These are phyloP conservation scores for Pterocles burchelli DNA, from an alignment of 2,113 vertebrate genomes.

Conservation along the genomic window DNA sequence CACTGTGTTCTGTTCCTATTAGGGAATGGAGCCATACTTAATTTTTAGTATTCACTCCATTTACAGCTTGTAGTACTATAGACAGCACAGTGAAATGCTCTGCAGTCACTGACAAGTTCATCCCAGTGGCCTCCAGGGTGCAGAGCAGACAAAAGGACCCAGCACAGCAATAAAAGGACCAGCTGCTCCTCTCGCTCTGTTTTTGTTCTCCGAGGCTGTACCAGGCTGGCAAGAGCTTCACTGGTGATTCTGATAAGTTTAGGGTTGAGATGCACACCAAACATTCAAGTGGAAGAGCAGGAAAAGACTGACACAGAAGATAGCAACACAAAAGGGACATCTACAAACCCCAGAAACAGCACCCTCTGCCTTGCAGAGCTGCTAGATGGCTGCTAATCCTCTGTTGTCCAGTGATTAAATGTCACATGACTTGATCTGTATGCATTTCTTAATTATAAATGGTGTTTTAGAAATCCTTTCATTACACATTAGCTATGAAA, in stretches of 20 bases:
- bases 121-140: slow-evolving; percentile 47
- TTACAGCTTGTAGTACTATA: neutral
- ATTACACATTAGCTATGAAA: neutral
- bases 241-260: slow-evolving; percentile 46
- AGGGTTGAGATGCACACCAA: slow-evolving; percentile 22
- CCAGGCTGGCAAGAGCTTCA: slow-evolving; percentile 24
- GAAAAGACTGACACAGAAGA: slow-evolving; percentile 2
- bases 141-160: slow-evolving; percentile 52
- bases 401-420: neutral
- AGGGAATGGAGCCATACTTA: neutral
- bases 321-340: neutral
- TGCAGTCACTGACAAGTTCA: slow-evolving; percentile 6
- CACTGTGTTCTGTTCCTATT: neutral
- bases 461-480: neutral
- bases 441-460: neutral
- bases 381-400: neutral
- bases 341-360: slow-evolving; percentile 5
- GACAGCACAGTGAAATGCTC: neutral
- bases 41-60: neutral
- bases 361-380: neutral
- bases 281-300: slow-evolving; percentile 19
- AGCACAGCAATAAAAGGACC: slow-evolving; percentile 34
- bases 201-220: slow-evolving; percentile 44
- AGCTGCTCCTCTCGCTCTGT: slow-evolving; percentile 26
- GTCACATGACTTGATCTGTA: neutral